phyloP scores from a whole-genome alignment of 1,140 invertebrate species.

The Paraescarpia echinospica region DNA sequence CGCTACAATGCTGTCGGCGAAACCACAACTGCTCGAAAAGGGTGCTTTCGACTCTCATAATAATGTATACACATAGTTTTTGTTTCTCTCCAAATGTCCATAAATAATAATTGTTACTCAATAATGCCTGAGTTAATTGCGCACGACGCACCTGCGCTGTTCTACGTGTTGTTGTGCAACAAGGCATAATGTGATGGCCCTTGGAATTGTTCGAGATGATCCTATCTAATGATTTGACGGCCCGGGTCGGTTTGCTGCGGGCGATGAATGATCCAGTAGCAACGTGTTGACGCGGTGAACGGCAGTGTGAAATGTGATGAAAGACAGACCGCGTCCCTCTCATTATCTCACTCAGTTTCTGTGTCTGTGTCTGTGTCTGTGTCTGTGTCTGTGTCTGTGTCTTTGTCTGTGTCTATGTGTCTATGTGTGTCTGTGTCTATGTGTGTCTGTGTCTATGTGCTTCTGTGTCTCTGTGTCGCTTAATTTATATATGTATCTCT shows the following conservation, averaged over 20 bases:
- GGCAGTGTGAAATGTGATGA: too few relatives aligned
- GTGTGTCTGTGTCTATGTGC: too few relatives aligned
- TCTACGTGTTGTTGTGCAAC: not conserved
- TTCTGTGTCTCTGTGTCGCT: too few relatives aligned
- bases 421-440: too few relatives aligned
- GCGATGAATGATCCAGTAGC: not conserved
- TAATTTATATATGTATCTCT: too few relatives aligned
- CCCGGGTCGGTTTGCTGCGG: not conserved
- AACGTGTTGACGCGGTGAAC: too few relatives aligned
- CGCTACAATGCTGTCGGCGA: not conserved
- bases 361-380: too few relatives aligned
- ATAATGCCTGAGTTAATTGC: not conserved
- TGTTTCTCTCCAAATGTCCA: not conserved
- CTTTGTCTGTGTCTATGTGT: too few relatives aligned
- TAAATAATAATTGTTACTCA: not conserved
- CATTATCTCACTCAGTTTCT: not conserved
- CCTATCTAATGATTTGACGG: not conserved
- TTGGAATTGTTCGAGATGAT: not conserved
- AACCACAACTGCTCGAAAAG: not conserved
- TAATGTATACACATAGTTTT: not conserved
- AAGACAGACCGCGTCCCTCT: too few relatives aligned
- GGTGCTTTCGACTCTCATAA: not conserved
- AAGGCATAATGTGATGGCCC: not conserved
- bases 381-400: too few relatives aligned
- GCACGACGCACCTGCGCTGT: not conserved